A percentile compares a stretch with the other conserved stretches of the same genome.
These are phyloP conservation scores for Decapterus maruadsi DNA, from an alignment of 2,797 vertebrate genomes.

Conservation along the genomic window DNA sequence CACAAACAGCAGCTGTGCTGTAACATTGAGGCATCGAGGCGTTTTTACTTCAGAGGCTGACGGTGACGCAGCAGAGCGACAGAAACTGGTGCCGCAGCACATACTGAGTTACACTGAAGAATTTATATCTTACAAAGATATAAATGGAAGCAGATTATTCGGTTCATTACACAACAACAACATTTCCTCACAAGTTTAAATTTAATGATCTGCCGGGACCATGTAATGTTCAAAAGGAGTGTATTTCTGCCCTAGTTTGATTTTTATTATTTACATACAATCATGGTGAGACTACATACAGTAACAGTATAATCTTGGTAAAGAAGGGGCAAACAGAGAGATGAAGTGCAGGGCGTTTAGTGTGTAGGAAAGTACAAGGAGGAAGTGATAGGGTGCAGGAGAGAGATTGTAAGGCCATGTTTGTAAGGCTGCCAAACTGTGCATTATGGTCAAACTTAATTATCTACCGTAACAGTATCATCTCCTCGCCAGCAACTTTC, in stretches of 20 bases:
- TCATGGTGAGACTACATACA: background rate
- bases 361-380: background rate
- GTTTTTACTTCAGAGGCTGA: conserved; percentile 29
- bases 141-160: background rate
- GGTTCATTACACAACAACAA: background rate
- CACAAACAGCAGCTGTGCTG: conserved; percentile 17
- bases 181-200: background rate
- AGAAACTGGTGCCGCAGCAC: background rate
- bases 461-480: conserved; percentile 20
- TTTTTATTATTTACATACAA: background rate
- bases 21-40: background rate
- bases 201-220: background rate
- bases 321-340: background rate
- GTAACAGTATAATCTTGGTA: background rate
- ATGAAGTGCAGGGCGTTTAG: conserved; percentile 1
- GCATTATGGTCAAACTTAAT: conserved; percentile 33
- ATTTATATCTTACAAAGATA: background rate
- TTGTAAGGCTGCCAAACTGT: conserved; percentile 42
- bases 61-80: conserved; percentile 31
- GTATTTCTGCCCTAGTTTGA: background rate
- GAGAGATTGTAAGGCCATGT: background rate
- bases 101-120: conserved; percentile 6
- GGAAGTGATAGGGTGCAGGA: background rate
- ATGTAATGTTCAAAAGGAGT: background rate
- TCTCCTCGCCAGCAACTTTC: conserved; percentile 11